Evolutionary conservation across 2,888 invertebrate species (phyloP), one percentile per base, ranked within the genome.

Genomic region (Cheilosia vernalis): DNA sequence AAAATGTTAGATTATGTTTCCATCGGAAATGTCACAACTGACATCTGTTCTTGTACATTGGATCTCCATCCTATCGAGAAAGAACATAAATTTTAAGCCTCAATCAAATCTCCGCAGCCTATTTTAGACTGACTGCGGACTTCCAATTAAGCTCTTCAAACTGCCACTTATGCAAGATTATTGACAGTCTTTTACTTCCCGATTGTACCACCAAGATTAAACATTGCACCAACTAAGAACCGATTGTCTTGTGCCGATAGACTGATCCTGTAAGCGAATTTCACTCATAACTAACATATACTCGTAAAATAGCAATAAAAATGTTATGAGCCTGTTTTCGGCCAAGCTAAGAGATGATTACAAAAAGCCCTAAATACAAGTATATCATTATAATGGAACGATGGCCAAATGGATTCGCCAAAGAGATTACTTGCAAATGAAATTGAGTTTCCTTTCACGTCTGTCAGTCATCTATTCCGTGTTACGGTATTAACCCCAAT

Each of bases 361-460:
- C 44, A 42, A 69, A 44, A 33, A 40, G 49, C 49, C 24, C 51
- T 30, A 30, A 51, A 55, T 61, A 61, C 55, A 61, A n/a, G n/a
- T n/a, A n/a, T n/a, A n/a, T n/a, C n/a, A 63, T 73, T 73, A 73
- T 63, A 73, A 61, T 30, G 51, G 42, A 73, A 73, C 53, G 51
- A 61, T n/a, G 27, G 24, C 61, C 42, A 21, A 61, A 61, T 44
- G 53, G 61, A 73, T 73, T 53, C 42, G 19, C 44, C 53, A 53
- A 42, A 42, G 51, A 63, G 61, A 73, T 73, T 55, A 53, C 61
- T 30, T 55, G 53, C 51, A 61, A 73, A 63, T 63, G 53, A 53
- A 73, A 73, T 73, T 42, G 51, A 73, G 63, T 73, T 61, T 53
- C 53, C 61, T 42, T 61, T 49, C 40, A 47, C 49, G 70, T 58